Evolutionary conservation across 2,888 invertebrate genomes (phyloP), one percentile per base, ranked within the genome.

Genomic region (Metellina segmentata): DNA sequence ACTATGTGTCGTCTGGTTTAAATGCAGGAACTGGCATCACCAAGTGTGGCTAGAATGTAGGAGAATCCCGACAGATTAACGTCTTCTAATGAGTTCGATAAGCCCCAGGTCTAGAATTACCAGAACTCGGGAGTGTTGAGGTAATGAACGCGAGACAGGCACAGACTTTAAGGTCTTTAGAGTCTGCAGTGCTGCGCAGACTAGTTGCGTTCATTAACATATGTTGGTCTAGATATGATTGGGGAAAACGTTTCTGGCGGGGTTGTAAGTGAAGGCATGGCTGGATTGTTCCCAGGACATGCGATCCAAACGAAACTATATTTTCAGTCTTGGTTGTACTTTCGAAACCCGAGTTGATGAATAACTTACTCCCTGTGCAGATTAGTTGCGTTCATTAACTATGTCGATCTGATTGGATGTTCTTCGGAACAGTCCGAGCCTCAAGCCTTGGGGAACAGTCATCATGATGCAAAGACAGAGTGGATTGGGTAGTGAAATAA

Each of bases 71-170:
- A 13, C 53, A 83, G 83, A 83, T 83, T 83, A 83, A 74, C 53
- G 53, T 52, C 51, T 74, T 53, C n/a, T 86, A 86, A 86, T 86
- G 86, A 86, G 78, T 86, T 71, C 20, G 70, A 71, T 86, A 86
- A 86, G 69, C 78, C 78, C 70, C 71, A 20, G 77, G 77, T 13
- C 7, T 9, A 9, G 48, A 49, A 34, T 13, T 77, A 16, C 77
- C 49, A 6, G 34, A 34, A 34, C 34, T 34, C 34, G 34, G 34
- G 34, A 34, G 34, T 34, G 34, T 34, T 34, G 34, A 34, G 34
- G 16, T 49, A 77, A 77, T 77, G 77, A 77, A 49, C 49, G 9
- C 77, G 48, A 77, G 72, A 6, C 51, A 61, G 61, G 61, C 9
- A 61, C 61, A 61, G 61, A 16, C 61, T 61, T 61, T 61, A 61